A percentile compares a stretch with the other conserved stretches of the same genome.
phyloP scores from a whole-genome alignment of 1,140 invertebrate genomes.

The Aporrectodea caliginosa region DNA sequence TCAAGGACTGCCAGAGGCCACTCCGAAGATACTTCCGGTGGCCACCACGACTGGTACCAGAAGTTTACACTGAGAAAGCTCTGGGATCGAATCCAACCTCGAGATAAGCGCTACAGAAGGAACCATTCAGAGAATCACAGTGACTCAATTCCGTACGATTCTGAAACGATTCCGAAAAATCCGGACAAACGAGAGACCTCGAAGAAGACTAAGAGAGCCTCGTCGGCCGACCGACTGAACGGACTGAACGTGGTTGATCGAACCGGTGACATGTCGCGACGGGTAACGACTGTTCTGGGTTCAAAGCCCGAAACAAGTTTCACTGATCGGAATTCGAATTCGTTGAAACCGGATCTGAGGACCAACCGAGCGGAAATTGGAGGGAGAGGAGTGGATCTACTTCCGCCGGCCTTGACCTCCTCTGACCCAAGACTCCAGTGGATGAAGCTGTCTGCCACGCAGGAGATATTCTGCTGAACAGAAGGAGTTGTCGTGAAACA shows the following conservation, averaged over 20 bases:
- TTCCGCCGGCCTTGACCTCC: background rate
- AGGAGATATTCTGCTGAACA: background rate
- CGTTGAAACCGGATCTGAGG: background rate
- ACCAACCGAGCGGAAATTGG: background rate
- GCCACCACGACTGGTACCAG: background rate
- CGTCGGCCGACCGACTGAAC: background rate
- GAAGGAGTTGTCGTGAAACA: background rate
- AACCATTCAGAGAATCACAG: background rate
- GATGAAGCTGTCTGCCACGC: background rate
- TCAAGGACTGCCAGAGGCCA: too few species aligned
- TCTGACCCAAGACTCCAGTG: background rate
- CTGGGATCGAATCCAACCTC: background rate
- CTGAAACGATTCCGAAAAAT: background rate
- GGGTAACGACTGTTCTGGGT: background rate
- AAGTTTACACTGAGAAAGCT: background rate
- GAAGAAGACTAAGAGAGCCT: background rate
- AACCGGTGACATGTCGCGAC: background rate
- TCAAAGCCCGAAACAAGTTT: too few species aligned
- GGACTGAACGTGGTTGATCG: background rate
- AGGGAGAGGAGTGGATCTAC: too few species aligned
- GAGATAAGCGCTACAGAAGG: background rate
- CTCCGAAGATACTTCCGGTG: too few species aligned
- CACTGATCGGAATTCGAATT: background rate
- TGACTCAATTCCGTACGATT: background rate
- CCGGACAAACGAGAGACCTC: background rate